These are phyloP conservation scores for Diceros bicornis DNA, from an alignment of 2,797 vertebrate genomes.

Conservation along the genomic window DNA sequence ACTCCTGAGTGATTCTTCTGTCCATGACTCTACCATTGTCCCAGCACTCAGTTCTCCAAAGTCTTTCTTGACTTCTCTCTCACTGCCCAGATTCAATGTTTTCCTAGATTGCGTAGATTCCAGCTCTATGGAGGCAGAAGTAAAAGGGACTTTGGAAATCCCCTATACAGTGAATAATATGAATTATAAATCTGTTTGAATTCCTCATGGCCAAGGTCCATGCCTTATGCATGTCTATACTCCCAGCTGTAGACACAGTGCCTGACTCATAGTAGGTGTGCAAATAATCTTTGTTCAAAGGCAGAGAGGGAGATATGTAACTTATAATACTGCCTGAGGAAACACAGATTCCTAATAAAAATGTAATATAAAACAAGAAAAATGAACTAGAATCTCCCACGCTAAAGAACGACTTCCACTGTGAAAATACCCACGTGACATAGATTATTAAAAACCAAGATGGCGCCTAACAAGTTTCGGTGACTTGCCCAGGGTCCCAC, in stretches of 20 bases:
- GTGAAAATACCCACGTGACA: not conserved
- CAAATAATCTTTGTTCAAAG: not conserved
- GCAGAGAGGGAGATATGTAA: not conserved
- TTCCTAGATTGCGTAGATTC: not conserved
- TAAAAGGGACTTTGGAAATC: constrained; percentile 19
- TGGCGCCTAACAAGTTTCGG: not conserved
- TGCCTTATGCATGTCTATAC: not conserved
- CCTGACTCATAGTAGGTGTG: not conserved
- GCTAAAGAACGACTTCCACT: not conserved
- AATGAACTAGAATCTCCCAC: not conserved
- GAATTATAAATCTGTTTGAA: not conserved
- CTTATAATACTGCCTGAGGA: not conserved
- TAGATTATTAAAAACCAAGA: not conserved
- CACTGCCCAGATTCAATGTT: not conserved
- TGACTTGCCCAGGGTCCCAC: not conserved
- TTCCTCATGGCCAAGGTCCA: not conserved
- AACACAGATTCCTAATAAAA: constrained; percentile 36
- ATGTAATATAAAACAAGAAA: not conserved
- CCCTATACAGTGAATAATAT: not conserved
- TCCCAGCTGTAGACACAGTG: not conserved
- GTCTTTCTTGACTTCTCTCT: not conserved
- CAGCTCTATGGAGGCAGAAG: not conserved
- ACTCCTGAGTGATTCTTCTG: not conserved
- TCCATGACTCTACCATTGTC: not conserved
- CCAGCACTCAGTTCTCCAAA: not conserved